phyloP scores from a whole-genome alignment of 2,888 invertebrate species.

The Agrotis puta region DNA sequence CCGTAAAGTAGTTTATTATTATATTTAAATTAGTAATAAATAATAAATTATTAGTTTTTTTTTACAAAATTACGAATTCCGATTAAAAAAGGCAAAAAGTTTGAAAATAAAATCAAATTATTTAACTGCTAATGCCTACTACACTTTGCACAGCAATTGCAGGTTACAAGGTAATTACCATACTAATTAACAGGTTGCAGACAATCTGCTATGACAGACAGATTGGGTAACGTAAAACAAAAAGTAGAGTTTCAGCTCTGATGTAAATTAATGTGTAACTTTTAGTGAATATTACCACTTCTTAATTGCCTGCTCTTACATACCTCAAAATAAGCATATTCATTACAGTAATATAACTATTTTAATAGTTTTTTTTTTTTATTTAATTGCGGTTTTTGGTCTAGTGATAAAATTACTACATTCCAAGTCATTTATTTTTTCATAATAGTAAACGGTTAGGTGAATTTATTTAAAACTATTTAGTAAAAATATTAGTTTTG shows the following conservation, averaged over 20 bases:
- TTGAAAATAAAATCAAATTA: neutral
- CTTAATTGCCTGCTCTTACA: neutral
- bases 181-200: constrained; percentile 30
- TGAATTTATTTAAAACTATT: neutral
- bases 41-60: too few species aligned
- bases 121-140: neutral
- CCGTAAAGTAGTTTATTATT: neutral
- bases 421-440: neutral
- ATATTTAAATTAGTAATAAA: too few species aligned
- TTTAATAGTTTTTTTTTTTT: neutral
- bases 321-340: neutral
- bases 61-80: too few species aligned
- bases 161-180: constrained; percentile 27
- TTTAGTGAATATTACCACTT: constrained; percentile 17
- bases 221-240: constrained; percentile 33
- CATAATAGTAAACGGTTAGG: neutral
- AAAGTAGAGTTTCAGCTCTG: constrained; percentile 28
- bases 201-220: constrained; percentile 32
- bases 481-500: too few species aligned
- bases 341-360: neutral
- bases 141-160: constrained; percentile 14
- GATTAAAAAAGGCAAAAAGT: neutral
- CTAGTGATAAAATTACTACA: too few species aligned
- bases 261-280: constrained; percentile 27
- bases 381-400: neutral